phyloP scores from a whole-genome alignment of 1,140 invertebrate species.

The Sitophilus oryzae region DNA sequence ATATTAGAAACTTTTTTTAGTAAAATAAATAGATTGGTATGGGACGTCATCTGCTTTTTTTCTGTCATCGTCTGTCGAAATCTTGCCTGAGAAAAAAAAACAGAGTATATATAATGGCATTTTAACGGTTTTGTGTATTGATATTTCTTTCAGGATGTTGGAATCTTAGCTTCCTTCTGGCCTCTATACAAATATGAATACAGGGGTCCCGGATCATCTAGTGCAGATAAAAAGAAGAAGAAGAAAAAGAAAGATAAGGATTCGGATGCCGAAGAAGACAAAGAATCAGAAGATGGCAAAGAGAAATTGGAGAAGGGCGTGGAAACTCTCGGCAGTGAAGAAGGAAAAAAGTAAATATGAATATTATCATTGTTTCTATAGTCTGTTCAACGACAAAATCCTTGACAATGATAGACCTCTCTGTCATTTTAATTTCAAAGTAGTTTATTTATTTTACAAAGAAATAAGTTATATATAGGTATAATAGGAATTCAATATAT shows the following conservation, averaged over 20 bases:
- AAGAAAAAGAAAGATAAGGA: slow-evolving; percentile 76
- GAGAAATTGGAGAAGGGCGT: slow-evolving; percentile 1
- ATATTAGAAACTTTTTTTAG: too few relatives aligned
- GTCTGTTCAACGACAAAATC: too few relatives aligned
- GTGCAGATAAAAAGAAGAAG: slow-evolving; percentile 56
- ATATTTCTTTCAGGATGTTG: slow-evolving; percentile 71
- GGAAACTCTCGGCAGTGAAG: slow-evolving; percentile 4
- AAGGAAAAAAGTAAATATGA: slow-evolving; percentile 15
- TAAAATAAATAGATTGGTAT: too few relatives aligned
- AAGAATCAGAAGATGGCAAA: slow-evolving; percentile 37
- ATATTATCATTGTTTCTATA: too few relatives aligned
- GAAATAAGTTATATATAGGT: background rate
- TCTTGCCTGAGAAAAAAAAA: too few relatives aligned
- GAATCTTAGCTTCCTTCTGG: slow-evolving; percentile 98
- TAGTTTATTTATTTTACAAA: background rate
- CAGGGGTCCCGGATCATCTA: slow-evolving; percentile 53
- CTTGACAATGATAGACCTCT: too few relatives aligned
- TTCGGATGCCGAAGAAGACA: slow-evolving; percentile 62
- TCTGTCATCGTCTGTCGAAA: too few relatives aligned
- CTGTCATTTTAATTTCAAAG: too few relatives aligned
- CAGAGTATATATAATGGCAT: background rate
- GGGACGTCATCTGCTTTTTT: too few relatives aligned
- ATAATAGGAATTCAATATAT: too few relatives aligned
- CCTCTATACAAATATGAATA: slow-evolving; percentile 91
- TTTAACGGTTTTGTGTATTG: background rate